phyloP scores from a whole-genome alignment of 2,113 vertebrate species.

The Capreolus pygargus region DNA sequence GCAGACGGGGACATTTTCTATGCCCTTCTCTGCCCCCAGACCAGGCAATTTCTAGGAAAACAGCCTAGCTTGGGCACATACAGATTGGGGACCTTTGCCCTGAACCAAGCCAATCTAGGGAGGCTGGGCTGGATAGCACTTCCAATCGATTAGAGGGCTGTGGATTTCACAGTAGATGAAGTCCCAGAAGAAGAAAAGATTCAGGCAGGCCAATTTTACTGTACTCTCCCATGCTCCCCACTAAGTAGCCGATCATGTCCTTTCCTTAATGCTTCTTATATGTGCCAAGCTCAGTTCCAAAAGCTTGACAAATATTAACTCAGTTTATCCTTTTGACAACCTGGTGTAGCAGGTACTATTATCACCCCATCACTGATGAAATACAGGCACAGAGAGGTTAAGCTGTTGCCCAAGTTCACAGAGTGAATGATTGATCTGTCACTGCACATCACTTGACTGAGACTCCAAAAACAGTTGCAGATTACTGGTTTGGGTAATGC shows the following conservation, averaged over 20 bases:
- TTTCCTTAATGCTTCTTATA: not conserved
- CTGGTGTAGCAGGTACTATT: not conserved
- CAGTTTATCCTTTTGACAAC: not conserved
- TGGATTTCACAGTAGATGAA: not conserved
- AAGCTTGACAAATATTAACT: not conserved
- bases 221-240: not conserved
- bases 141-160: not conserved
- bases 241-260: not conserved
- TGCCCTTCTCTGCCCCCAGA: not conserved
- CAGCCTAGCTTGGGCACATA: not conserved
- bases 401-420: not conserved
- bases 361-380: not conserved
- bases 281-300: not conserved
- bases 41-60: not conserved
- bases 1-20: not conserved
- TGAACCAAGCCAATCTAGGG: not conserved
- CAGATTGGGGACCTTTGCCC: not conserved
- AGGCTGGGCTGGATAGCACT: accelerated
- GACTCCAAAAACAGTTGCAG: not conserved
- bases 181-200: not conserved
- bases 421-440: not conserved
- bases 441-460: not conserved
- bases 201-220: not conserved
- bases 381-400: not conserved
- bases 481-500: not conserved